Evolutionary conservation across 2,888 invertebrate genomes (phyloP).

Genomic region (Limenitis camilla): DNA sequence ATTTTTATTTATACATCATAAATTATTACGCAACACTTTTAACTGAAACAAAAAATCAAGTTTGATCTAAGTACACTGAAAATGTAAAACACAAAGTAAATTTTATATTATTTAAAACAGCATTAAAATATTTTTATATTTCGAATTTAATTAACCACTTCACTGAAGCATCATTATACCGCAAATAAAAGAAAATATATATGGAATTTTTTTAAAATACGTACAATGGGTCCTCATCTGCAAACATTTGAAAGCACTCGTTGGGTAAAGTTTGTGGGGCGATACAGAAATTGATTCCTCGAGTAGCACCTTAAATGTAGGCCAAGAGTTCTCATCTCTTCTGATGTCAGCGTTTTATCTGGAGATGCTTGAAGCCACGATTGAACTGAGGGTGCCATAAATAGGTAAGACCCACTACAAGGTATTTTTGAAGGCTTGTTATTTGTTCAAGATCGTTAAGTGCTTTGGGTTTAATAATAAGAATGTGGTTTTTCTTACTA

Average conservation of each 20-base stretch:
- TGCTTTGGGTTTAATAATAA: background rate
- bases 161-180: background rate
- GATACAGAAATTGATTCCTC: slow-evolving; percentile 34
- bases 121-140: background rate
- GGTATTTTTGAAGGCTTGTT: slow-evolving; percentile 26
- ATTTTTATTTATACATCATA: too few relatives aligned
- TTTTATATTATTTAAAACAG: background rate
- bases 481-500: background rate
- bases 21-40: too few relatives aligned
- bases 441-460: slow-evolving; percentile 17
- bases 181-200: background rate
- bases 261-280: slow-evolving; percentile 31
- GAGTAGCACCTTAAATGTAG: slow-evolving; percentile 32
- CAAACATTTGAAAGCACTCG: slow-evolving; percentile 28
- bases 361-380: slow-evolving; percentile 28
- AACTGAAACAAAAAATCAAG: background rate
- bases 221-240: slow-evolving; percentile 26
- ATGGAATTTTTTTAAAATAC: slow-evolving; percentile 4
- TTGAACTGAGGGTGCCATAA: slow-evolving; percentile 28
- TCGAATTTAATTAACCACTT: background rate
- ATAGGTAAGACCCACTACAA: slow-evolving; percentile 28
- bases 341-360: slow-evolving; percentile 38
- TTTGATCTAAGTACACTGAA: too few relatives aligned
- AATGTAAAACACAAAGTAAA: too few relatives aligned
- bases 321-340: slow-evolving; percentile 30